phyloP scores from a whole-genome alignment of 35 echinoderm and acorn worm genomes.

The Stichopus chloronotus region DNA sequence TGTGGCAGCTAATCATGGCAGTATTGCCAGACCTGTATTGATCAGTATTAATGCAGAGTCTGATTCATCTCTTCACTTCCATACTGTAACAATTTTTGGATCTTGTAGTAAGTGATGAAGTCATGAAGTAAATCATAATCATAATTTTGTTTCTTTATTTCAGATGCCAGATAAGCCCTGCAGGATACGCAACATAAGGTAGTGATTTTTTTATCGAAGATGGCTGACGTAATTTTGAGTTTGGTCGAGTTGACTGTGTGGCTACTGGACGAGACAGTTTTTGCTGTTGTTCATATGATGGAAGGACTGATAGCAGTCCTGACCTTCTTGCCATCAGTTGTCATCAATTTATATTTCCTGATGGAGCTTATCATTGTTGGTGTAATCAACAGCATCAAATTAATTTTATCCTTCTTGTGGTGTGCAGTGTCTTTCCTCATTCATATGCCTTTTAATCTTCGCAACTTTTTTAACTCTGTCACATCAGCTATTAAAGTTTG shows the following conservation, averaged over 20 bases:
- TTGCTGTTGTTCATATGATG: neutral
- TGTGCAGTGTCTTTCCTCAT: neutral
- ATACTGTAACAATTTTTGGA: too few species aligned
- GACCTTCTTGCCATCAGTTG: neutral
- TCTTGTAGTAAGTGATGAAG: neutral
- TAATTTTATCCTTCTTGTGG: neutral
- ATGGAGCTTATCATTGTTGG: slow-evolving; percentile 36
- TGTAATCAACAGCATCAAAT: slow-evolving; percentile 20
- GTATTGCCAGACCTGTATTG: too few species aligned
- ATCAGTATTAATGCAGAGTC: too few species aligned
- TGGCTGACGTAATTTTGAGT: slow-evolving; percentile 4
- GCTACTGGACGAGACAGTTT: slow-evolving; percentile 6
- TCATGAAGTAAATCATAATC: neutral
- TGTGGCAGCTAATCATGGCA: too few species aligned
- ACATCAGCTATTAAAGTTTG: neutral
- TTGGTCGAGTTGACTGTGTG: neutral
- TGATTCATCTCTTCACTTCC: too few species aligned
- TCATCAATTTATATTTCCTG: neutral
- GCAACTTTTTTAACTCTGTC: neutral
- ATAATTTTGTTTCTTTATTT: neutral
- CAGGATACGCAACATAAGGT: neutral
- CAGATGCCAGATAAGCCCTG: neutral
- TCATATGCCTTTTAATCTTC: slow-evolving; percentile 11
- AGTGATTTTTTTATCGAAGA: neutral
- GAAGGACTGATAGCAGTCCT: neutral